Percentiles rank a stretch among this genome's conserved stretches.
Conservation (phyloP, 1,140 invertebrate genomes). For the Scaptomyza graminum region DNA sequence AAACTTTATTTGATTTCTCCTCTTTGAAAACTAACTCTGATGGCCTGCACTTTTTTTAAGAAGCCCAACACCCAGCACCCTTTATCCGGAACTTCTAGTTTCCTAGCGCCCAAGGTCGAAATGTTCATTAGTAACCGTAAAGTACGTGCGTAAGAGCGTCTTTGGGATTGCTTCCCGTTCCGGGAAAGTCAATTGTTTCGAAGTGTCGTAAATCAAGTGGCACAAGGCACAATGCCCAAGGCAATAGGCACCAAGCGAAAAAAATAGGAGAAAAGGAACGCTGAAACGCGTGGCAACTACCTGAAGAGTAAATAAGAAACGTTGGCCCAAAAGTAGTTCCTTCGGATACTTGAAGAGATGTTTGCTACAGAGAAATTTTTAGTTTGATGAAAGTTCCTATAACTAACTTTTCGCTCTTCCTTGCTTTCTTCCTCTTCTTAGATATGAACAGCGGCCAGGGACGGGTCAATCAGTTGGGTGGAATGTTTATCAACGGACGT, state of each 20-base stretch:
- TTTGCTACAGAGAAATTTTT: neutral
- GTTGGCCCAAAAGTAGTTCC: no score
- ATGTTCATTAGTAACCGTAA: conserved; percentile 6
- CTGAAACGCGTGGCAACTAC: conserved; percentile 10
- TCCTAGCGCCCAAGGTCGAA: conserved; percentile 3
- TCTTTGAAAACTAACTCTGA: no score
- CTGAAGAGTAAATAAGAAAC: neutral
- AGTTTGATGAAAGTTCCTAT: neutral
- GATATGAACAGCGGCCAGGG: conserved; percentile 88
- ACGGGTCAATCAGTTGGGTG: conserved; percentile 93
- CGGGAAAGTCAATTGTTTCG: conserved; percentile 69
- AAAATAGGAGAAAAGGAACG: neutral
- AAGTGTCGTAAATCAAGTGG: conserved; percentile 77
- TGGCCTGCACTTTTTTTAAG: no score
- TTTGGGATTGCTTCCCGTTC: conserved; percentile 36
- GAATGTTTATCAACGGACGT: conserved; percentile 92
- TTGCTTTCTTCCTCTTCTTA: conserved; percentile 15
- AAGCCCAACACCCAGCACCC: neutral
- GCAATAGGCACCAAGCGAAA: neutral
- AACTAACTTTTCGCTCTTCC: conserved; percentile 29
- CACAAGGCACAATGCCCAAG: conserved; percentile 29
- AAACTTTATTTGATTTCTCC: no score
- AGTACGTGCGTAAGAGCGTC: conserved; percentile 47
- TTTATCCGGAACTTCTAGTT: neutral
- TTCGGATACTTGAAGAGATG: neutral